These are phyloP conservation scores for Acanthornis magna DNA, from an alignment of 2,797 vertebrate species.

Conservation along the genomic window DNA sequence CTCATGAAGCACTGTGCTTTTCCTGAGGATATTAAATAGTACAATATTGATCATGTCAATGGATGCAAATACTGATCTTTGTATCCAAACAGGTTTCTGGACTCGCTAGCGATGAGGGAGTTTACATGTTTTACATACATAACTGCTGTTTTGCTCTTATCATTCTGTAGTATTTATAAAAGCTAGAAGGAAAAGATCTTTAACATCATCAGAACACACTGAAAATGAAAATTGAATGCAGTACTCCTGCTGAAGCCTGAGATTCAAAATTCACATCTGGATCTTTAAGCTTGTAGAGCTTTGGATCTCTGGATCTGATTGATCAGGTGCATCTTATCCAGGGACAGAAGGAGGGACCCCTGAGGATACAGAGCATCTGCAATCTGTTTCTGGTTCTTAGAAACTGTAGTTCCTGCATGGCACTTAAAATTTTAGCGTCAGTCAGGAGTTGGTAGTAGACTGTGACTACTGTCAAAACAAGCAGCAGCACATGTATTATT, in stretches of 20 bases:
- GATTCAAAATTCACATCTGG: neutral
- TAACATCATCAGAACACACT: neutral
- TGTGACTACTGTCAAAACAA: neutral
- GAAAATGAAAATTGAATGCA: neutral
- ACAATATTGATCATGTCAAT: neutral
- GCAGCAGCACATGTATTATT: neutral
- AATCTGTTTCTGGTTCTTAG: neutral
- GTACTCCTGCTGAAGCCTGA: neutral
- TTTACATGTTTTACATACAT: neutral
- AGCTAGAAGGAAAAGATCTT: neutral
- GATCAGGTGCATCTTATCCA: neutral
- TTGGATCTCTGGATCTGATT: neutral
- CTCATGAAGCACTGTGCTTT: neutral
- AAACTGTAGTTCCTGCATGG: neutral
- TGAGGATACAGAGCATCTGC: neutral
- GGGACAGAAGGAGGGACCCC: neutral
- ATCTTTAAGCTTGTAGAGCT: neutral
- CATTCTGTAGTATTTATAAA: neutral
- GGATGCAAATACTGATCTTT: neutral
- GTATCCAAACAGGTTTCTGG: neutral
- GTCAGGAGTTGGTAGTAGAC: neutral
- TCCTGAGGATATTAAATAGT: neutral
- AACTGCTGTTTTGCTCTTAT: neutral
- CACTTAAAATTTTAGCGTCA: neutral
- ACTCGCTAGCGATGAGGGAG: neutral